phyloP scores from a whole-genome alignment of 2,797 vertebrate genomes.

The Hydrolagus colliei region DNA sequence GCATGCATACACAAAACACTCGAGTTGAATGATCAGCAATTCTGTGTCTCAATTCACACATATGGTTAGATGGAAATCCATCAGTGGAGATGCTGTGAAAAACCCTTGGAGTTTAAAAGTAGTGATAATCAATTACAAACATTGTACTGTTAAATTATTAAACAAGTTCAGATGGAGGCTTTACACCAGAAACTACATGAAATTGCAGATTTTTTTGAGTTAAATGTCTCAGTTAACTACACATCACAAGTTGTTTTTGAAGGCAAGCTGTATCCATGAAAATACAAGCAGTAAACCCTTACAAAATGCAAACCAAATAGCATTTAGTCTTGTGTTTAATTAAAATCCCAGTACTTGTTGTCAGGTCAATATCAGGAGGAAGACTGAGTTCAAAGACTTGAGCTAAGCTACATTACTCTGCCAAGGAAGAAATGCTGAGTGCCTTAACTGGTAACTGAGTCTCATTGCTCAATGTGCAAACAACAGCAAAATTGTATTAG shows the following conservation, averaged over 20 bases:
- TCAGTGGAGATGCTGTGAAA: neutral
- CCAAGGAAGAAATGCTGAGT: neutral
- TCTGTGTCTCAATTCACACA: neutral
- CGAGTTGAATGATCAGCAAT: neutral
- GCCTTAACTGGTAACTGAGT: neutral
- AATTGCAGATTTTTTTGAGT: neutral
- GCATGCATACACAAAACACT: neutral
- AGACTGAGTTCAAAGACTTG: neutral
- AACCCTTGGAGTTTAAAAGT: neutral
- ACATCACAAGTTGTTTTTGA: neutral
- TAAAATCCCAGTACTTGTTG: neutral
- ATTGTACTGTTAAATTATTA: too few relatives aligned
- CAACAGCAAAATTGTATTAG: neutral
- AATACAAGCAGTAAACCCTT: too few relatives aligned
- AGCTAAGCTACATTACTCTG: neutral
- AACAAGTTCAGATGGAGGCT: neutral
- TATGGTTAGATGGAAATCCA: neutral
- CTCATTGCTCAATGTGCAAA: neutral
- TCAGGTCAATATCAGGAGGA: neutral
- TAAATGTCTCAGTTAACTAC: neutral
- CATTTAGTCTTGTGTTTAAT: slow-evolving; percentile 7
- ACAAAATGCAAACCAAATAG: neutral
- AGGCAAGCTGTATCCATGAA: neutral
- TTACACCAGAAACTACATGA: neutral
- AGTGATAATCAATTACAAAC: neutral